Evolutionary conservation across 1,140 invertebrate genomes (phyloP).

Genomic region (Calosoma granatense): DNA sequence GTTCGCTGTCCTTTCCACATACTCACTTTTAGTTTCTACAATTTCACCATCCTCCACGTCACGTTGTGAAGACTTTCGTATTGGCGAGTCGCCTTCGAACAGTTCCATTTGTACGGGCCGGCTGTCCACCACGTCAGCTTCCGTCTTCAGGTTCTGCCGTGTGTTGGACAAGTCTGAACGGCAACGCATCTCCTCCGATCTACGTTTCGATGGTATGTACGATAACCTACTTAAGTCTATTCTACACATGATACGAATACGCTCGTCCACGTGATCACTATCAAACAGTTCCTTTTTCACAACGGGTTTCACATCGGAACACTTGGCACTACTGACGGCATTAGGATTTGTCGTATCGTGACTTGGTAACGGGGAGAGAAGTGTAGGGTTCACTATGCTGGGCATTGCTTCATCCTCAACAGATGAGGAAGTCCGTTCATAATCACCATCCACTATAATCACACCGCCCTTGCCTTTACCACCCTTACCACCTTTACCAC

Average conservation of each 20-base stretch:
- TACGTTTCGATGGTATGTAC: constrained; percentile 25
- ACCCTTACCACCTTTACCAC: constrained; percentile 44
- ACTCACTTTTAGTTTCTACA: not conserved
- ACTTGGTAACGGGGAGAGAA: constrained; percentile 23
- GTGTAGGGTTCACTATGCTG: constrained; percentile 19
- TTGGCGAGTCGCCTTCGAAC: not conserved
- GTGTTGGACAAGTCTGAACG: constrained; percentile 41
- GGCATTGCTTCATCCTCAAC: constrained; percentile 31
- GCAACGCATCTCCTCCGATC: constrained; percentile 36
- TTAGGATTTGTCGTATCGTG: constrained; percentile 12
- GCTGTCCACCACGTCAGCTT: constrained; percentile 5
- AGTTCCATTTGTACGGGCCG: not conserved
- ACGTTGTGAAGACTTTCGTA: not conserved
- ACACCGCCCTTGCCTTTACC: constrained; percentile 43
- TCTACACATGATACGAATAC: not conserved
- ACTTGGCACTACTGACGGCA: not conserved
- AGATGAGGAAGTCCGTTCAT: constrained; percentile 30
- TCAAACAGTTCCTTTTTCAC: constrained; percentile 13
- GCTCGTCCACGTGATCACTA: not conserved
- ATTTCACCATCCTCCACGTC: constrained; percentile 4
- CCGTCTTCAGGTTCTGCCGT: constrained; percentile 33
- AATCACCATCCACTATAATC: constrained; percentile 29
- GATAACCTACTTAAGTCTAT: constrained; percentile 34
- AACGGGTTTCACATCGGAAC: not conserved
- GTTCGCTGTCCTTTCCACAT: not conserved